A percentile compares a stretch with the other conserved stretches of the same genome.
phyloP scores from a whole-genome alignment of 2,113 vertebrate species.

The Uria aalge region DNA sequence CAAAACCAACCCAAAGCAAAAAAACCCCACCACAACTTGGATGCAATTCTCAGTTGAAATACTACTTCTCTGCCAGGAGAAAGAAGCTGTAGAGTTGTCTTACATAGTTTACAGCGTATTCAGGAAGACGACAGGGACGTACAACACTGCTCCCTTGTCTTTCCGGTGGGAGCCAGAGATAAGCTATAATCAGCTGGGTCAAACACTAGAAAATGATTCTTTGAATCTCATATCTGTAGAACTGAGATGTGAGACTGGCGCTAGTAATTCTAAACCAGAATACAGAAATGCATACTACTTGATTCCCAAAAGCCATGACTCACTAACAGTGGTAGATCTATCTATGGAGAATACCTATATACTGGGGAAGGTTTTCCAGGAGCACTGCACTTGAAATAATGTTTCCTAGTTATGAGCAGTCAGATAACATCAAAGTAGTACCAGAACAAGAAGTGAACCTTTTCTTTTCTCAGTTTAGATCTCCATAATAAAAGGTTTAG shows the following conservation, averaged over 20 bases:
- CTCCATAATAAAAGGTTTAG: neutral
- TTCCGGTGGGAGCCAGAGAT: neutral
- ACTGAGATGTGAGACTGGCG: neutral
- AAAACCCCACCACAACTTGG: neutral
- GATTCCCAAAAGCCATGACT: neutral
- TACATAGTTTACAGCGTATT: accelerated
- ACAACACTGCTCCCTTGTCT: neutral
- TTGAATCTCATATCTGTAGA: neutral
- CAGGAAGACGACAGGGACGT: neutral
- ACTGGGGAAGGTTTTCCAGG: neutral
- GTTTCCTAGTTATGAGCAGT: neutral
- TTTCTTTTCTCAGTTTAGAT: neutral
- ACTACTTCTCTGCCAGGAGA: neutral
- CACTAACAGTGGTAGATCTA: neutral
- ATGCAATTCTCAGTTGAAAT: neutral
- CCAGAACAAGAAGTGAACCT: neutral
- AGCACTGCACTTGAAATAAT: neutral
- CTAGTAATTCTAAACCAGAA: neutral
- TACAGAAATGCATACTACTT: neutral
- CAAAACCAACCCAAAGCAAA: neutral
- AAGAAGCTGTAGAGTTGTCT: neutral
- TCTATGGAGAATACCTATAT: neutral
- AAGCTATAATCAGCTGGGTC: neutral
- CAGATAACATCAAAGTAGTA: neutral
- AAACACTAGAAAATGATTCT: neutral